Evolutionary conservation across 2,888 invertebrate species (phyloP), one percentile per base, ranked within the genome.

Genomic region (Priocnemis perturbator): DNA sequence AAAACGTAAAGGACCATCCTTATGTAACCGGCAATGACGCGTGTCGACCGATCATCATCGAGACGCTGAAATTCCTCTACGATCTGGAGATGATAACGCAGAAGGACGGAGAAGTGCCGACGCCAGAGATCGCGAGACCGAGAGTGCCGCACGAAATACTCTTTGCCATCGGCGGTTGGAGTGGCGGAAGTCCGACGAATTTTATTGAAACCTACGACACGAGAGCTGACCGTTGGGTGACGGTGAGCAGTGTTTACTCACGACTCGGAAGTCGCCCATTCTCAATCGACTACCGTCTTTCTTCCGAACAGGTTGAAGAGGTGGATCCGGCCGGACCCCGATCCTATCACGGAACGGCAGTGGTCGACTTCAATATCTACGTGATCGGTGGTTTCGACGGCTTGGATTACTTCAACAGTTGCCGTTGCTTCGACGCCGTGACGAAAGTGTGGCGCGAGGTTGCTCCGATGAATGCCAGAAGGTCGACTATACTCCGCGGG

Each of bases 381-480:
- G 94, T 97, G 3, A 95, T 98, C 76, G 98, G 98, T 0, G 98
- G 98, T 3, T 98, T 97, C 85, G 96, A 98, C 84, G 97, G 97
- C n/a, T 92, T 93, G 90, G 94, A 95, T 82, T 96, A 95, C 85
- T 96, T 96, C 87, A 96, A 95, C 89, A 95, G 95, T 7, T 96
- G 96, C 79, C 92, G 96, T 9, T 95, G 95, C 81, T 98, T 97
- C 88, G 94, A 97, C 85, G 96, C 97, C 0, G 94, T 95, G 2
- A 92, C 91, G 0, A 97, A 96, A 89, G 90, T 88, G 37, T 98
- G 98, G 98, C 93, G 93, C 58, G 97, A 97, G 91, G 93, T 92
- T 3, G 91, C 88, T 37, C 97, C 97, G 20, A 97, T 98, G 98
- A 96, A 97, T 85, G 93, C 93, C 14, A 92, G 95, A 67, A 90